Percentiles rank a stretch among this genome's conserved stretches.
Conservation (phyloP, 2,888 invertebrate species). For the Vesta saturnalis region DNA sequence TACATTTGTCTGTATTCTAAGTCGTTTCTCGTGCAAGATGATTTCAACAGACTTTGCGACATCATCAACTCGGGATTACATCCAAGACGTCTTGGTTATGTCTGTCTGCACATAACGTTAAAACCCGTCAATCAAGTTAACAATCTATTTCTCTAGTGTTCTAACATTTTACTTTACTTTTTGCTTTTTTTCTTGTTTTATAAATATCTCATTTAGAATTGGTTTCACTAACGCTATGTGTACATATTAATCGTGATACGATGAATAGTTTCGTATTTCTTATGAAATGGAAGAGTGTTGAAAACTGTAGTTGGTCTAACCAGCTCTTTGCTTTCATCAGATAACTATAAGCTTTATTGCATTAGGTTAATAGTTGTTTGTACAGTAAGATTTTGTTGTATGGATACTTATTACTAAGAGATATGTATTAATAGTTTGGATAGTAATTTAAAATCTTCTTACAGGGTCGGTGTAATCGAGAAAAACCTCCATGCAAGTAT, state of each 20-base stretch:
- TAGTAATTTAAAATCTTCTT: slow-evolving; percentile 46
- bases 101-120: slow-evolving; percentile 35
- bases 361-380: slow-evolving; percentile 27
- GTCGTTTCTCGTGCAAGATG: slow-evolving; percentile 49
- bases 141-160: slow-evolving; percentile 37
- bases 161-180: slow-evolving; percentile 26
- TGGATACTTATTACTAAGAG: slow-evolving; percentile 13
- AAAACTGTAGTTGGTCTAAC: no score
- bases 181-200: not conserved
- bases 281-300: no score
- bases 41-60: slow-evolving; percentile 52
- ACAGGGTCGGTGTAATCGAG: slow-evolving; percentile 99
- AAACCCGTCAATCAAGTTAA: slow-evolving; percentile 49
- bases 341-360: no score
- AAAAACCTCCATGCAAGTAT: slow-evolving; percentile 99
- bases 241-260: no score
- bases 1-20: slow-evolving; percentile 52
- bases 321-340: no score
- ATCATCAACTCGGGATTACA: slow-evolving; percentile 53
- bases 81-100: slow-evolving; percentile 44
- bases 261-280: no score
- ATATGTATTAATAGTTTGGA: not conserved
- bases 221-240: no score
- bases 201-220: slow-evolving; percentile 2
- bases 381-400: slow-evolving; percentile 25